These are phyloP conservation scores for Styela plicata DNA, from an alignment of 23 tunicate species.

Conservation along the genomic window DNA sequence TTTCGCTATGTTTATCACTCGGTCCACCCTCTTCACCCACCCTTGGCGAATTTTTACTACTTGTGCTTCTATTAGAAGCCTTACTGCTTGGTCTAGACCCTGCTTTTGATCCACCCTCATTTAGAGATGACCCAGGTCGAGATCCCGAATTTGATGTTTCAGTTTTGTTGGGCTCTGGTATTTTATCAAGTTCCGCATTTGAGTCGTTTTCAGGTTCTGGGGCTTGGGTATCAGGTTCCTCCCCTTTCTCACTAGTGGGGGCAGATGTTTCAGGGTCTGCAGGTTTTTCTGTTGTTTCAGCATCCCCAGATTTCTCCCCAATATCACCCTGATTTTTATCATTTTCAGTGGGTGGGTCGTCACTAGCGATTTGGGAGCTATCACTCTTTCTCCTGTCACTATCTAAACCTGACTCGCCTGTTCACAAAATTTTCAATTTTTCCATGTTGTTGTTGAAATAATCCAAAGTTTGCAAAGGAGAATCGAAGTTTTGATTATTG, in stretches of 20 bases:
- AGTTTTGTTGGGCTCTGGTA: background rate
- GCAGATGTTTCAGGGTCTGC: too few relatives aligned
- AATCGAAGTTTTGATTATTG: too few relatives aligned
- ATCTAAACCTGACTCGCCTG: constrained; percentile 24
- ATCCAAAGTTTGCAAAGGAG: background rate
- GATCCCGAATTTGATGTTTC: background rate
- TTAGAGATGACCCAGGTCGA: background rate
- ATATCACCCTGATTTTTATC: too few relatives aligned
- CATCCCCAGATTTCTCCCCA: too few relatives aligned
- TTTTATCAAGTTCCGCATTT: background rate
- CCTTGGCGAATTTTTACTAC: background rate
- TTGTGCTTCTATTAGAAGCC: background rate
- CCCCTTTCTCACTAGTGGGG: too few relatives aligned
- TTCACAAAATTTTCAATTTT: background rate
- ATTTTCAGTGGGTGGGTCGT: too few relatives aligned
- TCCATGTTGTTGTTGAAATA: background rate
- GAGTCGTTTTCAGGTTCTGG: background rate
- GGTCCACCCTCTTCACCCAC: background rate
- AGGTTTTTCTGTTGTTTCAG: too few relatives aligned
- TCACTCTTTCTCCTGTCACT: background rate
- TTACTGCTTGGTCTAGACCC: background rate
- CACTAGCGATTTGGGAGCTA: background rate
- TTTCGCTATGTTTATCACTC: background rate
- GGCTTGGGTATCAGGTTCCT: background rate
- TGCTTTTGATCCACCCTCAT: background rate